These are phyloP conservation scores for Cirrhinus mrigala DNA, from an alignment of 2,797 vertebrate species.

Conservation along the genomic window DNA sequence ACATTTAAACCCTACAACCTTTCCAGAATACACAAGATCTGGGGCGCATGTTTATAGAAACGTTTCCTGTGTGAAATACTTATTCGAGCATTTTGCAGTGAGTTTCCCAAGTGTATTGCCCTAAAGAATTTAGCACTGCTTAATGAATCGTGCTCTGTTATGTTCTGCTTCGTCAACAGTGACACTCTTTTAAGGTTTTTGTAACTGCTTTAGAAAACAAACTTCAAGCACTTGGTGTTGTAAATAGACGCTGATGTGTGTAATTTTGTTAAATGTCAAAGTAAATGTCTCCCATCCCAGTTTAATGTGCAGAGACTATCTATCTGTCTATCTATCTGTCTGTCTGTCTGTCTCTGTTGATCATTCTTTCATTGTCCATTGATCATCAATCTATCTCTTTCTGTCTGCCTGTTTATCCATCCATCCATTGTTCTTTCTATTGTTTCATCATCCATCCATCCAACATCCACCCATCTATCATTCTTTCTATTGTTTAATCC, in stretches of 20 bases:
- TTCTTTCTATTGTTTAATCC: too few species aligned
- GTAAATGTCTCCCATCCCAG: background rate
- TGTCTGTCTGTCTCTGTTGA: background rate
- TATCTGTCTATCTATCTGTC: background rate
- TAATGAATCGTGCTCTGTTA: slow-evolving; percentile 16
- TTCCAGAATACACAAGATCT: slow-evolving; percentile 28
- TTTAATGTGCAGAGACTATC: slow-evolving; percentile 2
- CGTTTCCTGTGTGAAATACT: slow-evolving; percentile 37
- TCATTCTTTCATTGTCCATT: too few species aligned
- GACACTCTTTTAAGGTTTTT: slow-evolving; percentile 15
- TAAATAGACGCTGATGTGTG: background rate
- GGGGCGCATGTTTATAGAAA: slow-evolving; percentile 2
- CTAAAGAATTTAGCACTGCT: slow-evolving; percentile 7
- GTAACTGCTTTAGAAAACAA: slow-evolving; percentile 4
- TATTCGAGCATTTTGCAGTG: slow-evolving; percentile 2
- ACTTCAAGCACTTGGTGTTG: background rate
- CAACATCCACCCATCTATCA: too few species aligned
- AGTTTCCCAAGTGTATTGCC: slow-evolving; percentile 10
- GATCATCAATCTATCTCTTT: too few species aligned
- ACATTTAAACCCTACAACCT: slow-evolving; percentile 40
- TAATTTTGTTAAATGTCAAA: background rate
- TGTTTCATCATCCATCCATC: too few species aligned
- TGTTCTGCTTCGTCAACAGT: slow-evolving; percentile 31
- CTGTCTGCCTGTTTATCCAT: too few species aligned
- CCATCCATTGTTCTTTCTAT: too few species aligned